Evolutionary conservation across 2,113 vertebrate genomes (phyloP), one percentile per base, ranked within the genome.

Genomic region (Corvus moneduloides): DNA sequence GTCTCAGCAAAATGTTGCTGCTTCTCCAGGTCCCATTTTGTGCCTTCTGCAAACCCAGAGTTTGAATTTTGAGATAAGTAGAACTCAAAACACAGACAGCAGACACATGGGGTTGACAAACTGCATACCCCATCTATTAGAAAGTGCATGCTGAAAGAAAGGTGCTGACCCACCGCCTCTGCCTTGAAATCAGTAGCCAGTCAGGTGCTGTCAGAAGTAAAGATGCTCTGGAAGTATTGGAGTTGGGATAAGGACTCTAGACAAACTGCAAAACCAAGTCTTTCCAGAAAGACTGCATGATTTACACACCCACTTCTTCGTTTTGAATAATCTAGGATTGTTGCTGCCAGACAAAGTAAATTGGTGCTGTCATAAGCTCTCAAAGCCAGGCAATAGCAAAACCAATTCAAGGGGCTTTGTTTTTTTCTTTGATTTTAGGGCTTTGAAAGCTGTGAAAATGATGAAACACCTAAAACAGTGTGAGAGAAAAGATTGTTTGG

Each of bases 361-460:
- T 87, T 90, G 74, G 74, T 94, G 61, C 88, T 92, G 85, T 97
- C 91, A 72, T 90, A 89, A 87, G 51, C 56, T 94, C 89, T 83
- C 73, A 88, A 94, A 92, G 59, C 33, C 85, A 91, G 62, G 92
- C 58, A 93, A 55, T 33, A 89, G 74, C 37, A 84, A 94, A 96
- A 75, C 8, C 48, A 80, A 9, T 62, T 95, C 48, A 84, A 78
- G 58, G 55, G 62, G 68, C 41, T 97, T 95, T 81, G 54, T 91
- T 93, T 95, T 69, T 72, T 83, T 66, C 66, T 87, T 92, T 71
- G 58, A 71, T 59, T 83, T 73, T 66, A 67, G 72, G 52, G 86
- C 71, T 94, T 96, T 86, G 17, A 73, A 89, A 94, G 81, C 69
- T 82, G 89, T 72, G 71, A 86, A 96, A 90, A 90, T 94, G 56